Conservation (phyloP, 2,888 invertebrate species). For the Gymnocheta viridis region DNA sequence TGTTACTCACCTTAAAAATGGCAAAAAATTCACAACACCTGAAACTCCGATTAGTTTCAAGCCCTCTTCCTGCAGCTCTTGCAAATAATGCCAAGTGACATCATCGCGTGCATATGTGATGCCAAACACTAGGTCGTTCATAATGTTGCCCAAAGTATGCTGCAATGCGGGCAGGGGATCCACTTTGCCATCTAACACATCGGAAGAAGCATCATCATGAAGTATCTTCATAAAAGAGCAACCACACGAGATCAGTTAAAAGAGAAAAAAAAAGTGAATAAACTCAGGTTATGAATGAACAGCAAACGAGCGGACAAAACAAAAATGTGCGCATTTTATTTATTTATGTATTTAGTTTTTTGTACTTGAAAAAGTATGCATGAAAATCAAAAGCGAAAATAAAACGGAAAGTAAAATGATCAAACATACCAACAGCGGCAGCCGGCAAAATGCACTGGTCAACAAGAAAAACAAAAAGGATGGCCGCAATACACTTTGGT, state of each 20-base stretch:
- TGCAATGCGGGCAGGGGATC: constrained; percentile 78
- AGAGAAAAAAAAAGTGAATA: constrained; percentile 29
- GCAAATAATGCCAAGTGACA: constrained; percentile 89
- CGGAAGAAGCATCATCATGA: constrained; percentile 72
- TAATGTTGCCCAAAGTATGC: constrained; percentile 89
- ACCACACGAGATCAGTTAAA: constrained; percentile 39
- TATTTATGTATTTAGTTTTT: constrained; percentile 19
- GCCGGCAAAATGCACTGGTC: constrained; percentile 11
- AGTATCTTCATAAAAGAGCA: constrained; percentile 66
- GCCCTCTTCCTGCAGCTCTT: constrained; percentile 91
- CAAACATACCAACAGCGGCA: constrained; percentile 32
- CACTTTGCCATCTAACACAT: constrained; percentile 77
- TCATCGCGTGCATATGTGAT: constrained; percentile 87
- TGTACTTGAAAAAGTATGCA: constrained; percentile 65
- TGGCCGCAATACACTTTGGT: constrained; percentile 13
- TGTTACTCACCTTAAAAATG: constrained; percentile 86
- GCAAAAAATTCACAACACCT: constrained; percentile 92
- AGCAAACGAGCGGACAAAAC: constrained; percentile 14
- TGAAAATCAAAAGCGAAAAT: constrained; percentile 66
- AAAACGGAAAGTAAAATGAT: constrained; percentile 61
- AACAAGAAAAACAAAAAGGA: too few species aligned
- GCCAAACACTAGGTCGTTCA: constrained; percentile 91
- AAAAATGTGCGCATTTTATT: constrained; percentile 23
- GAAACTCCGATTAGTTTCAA: constrained; percentile 91
- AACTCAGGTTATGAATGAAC: not conserved